These are phyloP conservation scores for Caenorhabditis angaria DNA, from an alignment of 2,888 invertebrate species.

Conservation along the genomic window DNA sequence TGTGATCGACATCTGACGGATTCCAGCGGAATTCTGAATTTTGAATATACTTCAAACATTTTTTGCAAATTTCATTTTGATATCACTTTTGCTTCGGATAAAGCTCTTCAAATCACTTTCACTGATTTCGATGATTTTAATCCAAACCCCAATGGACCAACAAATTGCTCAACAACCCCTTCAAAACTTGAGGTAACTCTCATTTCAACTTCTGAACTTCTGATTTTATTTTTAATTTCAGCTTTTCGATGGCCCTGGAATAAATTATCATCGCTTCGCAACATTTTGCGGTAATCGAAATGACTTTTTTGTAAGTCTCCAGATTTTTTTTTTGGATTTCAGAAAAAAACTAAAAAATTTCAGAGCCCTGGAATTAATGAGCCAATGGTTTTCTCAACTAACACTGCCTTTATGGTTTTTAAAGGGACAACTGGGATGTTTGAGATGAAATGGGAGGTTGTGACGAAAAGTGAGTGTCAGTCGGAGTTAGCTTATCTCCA, in stretches of 20 bases:
- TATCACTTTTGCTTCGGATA: conserved; percentile 14
- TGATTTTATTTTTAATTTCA: not conserved
- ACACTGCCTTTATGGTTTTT: not conserved
- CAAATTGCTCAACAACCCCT: conserved; percentile 32
- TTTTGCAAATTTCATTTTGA: conserved; percentile 31
- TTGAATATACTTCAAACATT: not conserved
- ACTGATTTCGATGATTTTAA: conserved; percentile 38
- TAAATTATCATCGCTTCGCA: conserved; percentile 29
- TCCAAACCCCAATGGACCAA: conserved; percentile 21
- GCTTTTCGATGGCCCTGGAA: conserved; percentile 48
- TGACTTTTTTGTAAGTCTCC: conserved; percentile 18
- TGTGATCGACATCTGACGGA: not conserved
- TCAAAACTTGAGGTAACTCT: conserved; percentile 30
- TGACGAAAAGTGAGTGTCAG: not conserved
- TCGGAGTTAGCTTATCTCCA: not conserved
- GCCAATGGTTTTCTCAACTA: not conserved
- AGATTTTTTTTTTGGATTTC: no score
- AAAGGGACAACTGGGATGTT: not conserved
- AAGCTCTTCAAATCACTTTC: conserved; percentile 48
- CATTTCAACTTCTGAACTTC: not conserved
- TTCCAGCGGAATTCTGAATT: not conserved
- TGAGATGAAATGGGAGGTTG: not conserved
- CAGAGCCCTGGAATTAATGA: not conserved
- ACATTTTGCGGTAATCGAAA: conserved; percentile 48
- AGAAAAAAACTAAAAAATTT: not conserved